These are phyloP conservation scores for Hylomyscus alleni DNA, from an alignment of 2,797 vertebrate genomes.

Conservation along the genomic window DNA sequence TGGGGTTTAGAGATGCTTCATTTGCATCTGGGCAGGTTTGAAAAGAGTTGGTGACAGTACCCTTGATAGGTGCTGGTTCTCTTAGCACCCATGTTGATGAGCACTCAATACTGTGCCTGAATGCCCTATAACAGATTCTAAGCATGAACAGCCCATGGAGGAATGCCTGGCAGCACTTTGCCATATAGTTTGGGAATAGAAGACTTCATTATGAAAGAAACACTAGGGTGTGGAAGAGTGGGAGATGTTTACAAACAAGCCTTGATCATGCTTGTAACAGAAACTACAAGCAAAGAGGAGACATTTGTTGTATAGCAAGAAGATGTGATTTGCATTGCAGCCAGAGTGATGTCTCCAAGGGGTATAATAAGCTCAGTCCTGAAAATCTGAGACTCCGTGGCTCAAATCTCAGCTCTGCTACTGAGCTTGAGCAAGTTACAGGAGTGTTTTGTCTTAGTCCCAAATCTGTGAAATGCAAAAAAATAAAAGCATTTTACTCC, in stretches of 20 bases:
- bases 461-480: slow-evolving; percentile 17
- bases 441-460: background rate
- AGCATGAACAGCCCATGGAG: background rate
- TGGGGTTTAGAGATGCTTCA: background rate
- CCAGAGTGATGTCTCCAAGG: background rate
- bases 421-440: background rate
- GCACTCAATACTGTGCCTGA: background rate
- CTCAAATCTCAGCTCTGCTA: background rate
- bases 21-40: background rate
- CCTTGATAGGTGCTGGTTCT: background rate
- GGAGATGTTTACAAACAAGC: background rate
- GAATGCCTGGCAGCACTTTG: background rate
- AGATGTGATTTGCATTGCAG: background rate
- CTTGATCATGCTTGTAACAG: background rate
- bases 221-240: background rate
- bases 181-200: background rate
- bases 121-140: background rate
- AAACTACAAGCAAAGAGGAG: slow-evolving; percentile 10
- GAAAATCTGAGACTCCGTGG: background rate
- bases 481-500: background rate
- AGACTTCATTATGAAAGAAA: slow-evolving; percentile 47
- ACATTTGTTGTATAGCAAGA: background rate
- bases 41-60: background rate
- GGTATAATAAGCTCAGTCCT: background rate
- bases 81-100: background rate